These are phyloP conservation scores for Yponomeuta sedellus DNA, from an alignment of 2,888 invertebrate genomes.

Conservation along the genomic window DNA sequence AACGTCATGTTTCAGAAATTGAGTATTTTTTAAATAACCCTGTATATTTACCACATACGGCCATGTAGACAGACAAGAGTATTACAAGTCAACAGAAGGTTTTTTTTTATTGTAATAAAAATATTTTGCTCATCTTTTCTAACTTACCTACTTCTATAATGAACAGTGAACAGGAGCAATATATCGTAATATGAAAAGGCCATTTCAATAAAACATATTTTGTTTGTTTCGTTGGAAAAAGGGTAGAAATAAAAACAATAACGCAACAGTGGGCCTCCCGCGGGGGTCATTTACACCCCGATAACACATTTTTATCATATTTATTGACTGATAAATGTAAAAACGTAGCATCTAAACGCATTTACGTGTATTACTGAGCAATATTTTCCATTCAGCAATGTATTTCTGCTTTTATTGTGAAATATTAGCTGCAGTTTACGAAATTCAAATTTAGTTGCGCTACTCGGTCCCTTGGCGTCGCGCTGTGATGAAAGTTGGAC, in stretches of 20 bases:
- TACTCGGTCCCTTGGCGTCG: background rate
- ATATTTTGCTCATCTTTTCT: too few species aligned
- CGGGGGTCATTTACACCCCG: conserved; percentile 64
- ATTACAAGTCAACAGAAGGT: too few species aligned
- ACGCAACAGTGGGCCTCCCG: conserved; percentile 47
- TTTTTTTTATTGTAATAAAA: too few species aligned
- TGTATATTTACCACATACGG: too few species aligned
- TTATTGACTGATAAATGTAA: conserved; percentile 73
- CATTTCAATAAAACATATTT: conserved; percentile 63
- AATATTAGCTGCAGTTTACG: background rate
- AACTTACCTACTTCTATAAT: too few species aligned
- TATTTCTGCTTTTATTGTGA: conserved; percentile 7
- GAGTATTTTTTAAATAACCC: too few species aligned
- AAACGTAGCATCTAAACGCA: conserved; percentile 52
- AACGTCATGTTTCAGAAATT: too few species aligned
- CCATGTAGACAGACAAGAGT: too few species aligned
- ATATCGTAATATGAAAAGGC: conserved; percentile 60
- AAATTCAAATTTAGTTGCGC: background rate
- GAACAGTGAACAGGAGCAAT: conserved; percentile 28
- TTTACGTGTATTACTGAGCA: conserved; percentile 30
- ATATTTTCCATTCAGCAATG: conserved; percentile 31
- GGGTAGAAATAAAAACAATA: conserved; percentile 71
- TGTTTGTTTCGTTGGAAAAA: conserved; percentile 45
- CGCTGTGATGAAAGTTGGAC: background rate
- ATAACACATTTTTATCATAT: conserved; percentile 75